Conservation (phyloP, 2,797 vertebrate species). For the Karalla daura region DNA sequence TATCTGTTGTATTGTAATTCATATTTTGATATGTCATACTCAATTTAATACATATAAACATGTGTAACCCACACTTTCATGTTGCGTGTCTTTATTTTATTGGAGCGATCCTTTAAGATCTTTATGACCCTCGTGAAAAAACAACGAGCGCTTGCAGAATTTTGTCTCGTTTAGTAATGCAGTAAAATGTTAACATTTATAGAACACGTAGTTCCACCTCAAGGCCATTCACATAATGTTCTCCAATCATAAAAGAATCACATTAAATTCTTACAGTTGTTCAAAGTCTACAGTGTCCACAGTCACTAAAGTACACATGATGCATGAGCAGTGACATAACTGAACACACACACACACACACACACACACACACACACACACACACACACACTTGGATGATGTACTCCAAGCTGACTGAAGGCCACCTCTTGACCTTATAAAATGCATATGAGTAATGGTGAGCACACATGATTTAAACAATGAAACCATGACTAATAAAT, state of each 20-base stretch:
- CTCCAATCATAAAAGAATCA: conserved; percentile 21
- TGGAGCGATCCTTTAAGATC: not conserved
- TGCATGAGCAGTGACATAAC: conserved; percentile 1
- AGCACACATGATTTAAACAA: too few species aligned
- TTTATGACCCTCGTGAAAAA: not conserved
- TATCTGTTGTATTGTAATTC: not conserved
- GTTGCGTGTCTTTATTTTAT: not conserved
- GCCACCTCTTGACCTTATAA: too few species aligned
- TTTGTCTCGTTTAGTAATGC: not conserved
- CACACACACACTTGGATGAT: too few species aligned
- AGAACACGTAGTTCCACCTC: not conserved
- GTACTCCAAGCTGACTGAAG: too few species aligned
- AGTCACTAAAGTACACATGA: not conserved
- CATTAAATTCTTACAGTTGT: not conserved
- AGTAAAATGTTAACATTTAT: conserved; percentile 15
- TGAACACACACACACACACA: too few species aligned
- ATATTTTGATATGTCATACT: not conserved
- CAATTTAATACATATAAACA: conserved; percentile 23
- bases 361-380: too few species aligned
- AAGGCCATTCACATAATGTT: conserved; percentile 2
- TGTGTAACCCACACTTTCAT: not conserved
- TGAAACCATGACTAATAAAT: too few species aligned
- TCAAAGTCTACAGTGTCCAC: conserved; percentile 19
- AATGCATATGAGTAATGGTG: too few species aligned
- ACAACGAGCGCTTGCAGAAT: not conserved